Conservation (phyloP, 1,140 invertebrate species). For the Thaumatotibia leucotreta region DNA sequence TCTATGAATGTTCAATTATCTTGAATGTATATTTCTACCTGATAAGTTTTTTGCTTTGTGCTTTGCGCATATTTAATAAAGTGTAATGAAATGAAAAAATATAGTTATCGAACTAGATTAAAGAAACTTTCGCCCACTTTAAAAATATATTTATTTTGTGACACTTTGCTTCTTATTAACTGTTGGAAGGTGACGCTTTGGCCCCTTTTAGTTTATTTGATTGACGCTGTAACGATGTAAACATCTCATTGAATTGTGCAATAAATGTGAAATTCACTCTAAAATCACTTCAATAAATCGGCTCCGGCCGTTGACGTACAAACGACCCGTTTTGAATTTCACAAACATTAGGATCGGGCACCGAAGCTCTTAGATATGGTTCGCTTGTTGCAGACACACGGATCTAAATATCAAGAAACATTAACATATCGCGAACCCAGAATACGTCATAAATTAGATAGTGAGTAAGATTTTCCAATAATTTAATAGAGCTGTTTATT, state of each 20-base stretch:
- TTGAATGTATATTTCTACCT: too few species aligned
- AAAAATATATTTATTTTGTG: neutral
- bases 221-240: slow-evolving; percentile 2
- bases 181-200: neutral
- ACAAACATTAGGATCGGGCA: slow-evolving; percentile 57
- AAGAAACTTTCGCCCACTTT: neutral
- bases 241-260: neutral
- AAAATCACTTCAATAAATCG: slow-evolving; percentile 61
- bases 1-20: too few species aligned
- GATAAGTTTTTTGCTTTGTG: too few species aligned
- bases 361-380: slow-evolving; percentile 61
- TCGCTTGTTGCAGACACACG: slow-evolving; percentile 37
- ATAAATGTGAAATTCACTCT: slow-evolving; percentile 29
- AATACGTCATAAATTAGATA: too few species aligned
- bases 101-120: neutral
- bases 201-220: neutral
- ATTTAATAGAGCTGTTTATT: too few species aligned
- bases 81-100: neutral
- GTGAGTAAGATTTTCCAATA: too few species aligned
- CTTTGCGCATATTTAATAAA: too few species aligned
- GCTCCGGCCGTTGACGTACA: slow-evolving; percentile 47
- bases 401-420: neutral
- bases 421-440: too few species aligned
- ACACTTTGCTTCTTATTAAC: neutral
- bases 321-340: slow-evolving; percentile 69